Evolutionary conservation across 2,797 vertebrate species (phyloP), one percentile per base, ranked within the genome.

Genomic region (Oreochromis mossambicus): DNA sequence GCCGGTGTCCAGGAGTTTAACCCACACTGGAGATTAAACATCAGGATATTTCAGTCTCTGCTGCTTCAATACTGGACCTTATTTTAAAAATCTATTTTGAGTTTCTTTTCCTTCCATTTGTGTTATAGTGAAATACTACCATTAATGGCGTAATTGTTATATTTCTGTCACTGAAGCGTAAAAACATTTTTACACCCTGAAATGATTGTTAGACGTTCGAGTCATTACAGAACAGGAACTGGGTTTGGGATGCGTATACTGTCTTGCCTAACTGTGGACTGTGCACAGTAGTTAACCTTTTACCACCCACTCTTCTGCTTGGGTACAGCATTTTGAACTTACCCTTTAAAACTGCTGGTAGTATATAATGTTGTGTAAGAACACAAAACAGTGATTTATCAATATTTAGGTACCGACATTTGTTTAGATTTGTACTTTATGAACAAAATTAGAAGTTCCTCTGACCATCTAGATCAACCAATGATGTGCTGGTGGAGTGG

Each of bases 371-470:
- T 58, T 24, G 21, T 26, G 21, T 26, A 54, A 54, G 58, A 63
- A 63, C 36, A 32, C 10, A 36, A 36, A n/a, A 34, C 32, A 61
- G 56, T 61, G 15, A 61, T 61, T 61, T 36, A 63, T n/a, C 32
- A 36, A 12, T 36, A 2, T n/a, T 63, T 36, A n/a, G 12, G 0
- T 36, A 36, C 10, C 19, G 12, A 36, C n/a, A 63, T 36, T 0
- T 34, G 17, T 61, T 61, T 61, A 36, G 32, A 36, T 61, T 61
- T 61, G 32, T 61, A n/a, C 56, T 34, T 61, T 34, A 61, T 61
- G 56, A 61, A 34, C 32, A 61, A n/a, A 1, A 61, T 61, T 36
- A n/a, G 56, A 34, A 61, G 17, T 34, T 61, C 17, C 56, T 61
- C 56, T 36, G 56, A 61, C 2, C 32, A 34, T 61, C 58, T 61